Evolutionary conservation across 2,797 vertebrate species (phyloP).

Genomic region (Coluber constrictor): DNA sequence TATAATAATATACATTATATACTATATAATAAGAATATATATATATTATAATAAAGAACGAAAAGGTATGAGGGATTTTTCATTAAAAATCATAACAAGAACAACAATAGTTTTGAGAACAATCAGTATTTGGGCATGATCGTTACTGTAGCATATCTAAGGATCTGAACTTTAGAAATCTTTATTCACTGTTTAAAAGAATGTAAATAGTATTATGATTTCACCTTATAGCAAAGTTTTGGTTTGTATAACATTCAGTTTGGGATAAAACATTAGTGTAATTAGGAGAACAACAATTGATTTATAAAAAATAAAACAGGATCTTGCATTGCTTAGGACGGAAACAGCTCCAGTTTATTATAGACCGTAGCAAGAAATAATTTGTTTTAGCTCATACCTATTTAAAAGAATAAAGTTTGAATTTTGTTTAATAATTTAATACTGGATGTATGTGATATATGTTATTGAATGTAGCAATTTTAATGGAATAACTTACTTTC

Average conservation of each 20-base stretch:
- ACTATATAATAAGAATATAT: too few species aligned
- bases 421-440: background rate
- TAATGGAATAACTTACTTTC: background rate
- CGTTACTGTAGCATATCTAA: background rate
- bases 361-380: background rate
- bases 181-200: background rate
- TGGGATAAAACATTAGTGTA: background rate
- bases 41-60: too few species aligned
- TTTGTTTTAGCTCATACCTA: background rate
- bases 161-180: background rate
- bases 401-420: background rate
- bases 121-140: background rate
- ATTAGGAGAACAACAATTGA: background rate
- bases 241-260: background rate
- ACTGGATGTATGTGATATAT: background rate
- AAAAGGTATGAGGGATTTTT: background rate
- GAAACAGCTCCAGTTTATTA: background rate
- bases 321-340: background rate
- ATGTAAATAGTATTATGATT: background rate
- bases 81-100: constrained; percentile 2
- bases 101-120: background rate
- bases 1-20: too few species aligned
- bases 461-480: background rate
- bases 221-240: background rate
- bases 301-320: background rate